Evolutionary conservation across 1,140 invertebrate genomes (phyloP).

Genomic region (Eumaeus atala): DNA sequence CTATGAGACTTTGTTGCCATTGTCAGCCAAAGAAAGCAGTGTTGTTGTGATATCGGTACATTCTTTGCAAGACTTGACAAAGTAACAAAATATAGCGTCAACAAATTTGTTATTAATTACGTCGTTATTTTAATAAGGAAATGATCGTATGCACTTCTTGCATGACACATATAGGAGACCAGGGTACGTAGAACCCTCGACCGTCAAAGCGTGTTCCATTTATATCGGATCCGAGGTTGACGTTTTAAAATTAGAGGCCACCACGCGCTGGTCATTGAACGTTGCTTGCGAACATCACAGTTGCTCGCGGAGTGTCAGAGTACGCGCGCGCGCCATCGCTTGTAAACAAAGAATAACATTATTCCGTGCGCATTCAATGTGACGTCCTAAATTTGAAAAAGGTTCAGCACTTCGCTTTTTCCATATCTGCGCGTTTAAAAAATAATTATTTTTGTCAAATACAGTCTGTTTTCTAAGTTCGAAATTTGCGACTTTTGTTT

Average conservation of each 20-base stretch:
- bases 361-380: not conserved
- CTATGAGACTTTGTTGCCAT: too few species aligned
- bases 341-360: conserved; percentile 14
- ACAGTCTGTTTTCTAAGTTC: not conserved
- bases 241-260: conserved; percentile 21
- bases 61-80: too few species aligned
- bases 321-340: conserved; percentile 12
- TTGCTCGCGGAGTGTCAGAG: conserved; percentile 13
- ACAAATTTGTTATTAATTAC: too few species aligned
- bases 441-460: not conserved
- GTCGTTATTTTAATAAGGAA: not conserved
- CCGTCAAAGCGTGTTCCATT: conserved; percentile 12
- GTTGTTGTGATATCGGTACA: too few species aligned
- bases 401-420: not conserved
- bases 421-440: not conserved
- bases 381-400: conserved; percentile 7
- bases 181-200: conserved; percentile 18
- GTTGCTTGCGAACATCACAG: conserved; percentile 20
- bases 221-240: conserved; percentile 13
- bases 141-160: conserved; percentile 10
- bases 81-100: too few species aligned
- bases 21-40: too few species aligned
- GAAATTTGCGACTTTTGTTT: not conserved
- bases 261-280: conserved; percentile 20
- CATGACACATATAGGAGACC: conserved; percentile 14